Evolutionary conservation across 2,113 vertebrate species (phyloP).

Genomic region (Pelecanoides urinatrix): DNA sequence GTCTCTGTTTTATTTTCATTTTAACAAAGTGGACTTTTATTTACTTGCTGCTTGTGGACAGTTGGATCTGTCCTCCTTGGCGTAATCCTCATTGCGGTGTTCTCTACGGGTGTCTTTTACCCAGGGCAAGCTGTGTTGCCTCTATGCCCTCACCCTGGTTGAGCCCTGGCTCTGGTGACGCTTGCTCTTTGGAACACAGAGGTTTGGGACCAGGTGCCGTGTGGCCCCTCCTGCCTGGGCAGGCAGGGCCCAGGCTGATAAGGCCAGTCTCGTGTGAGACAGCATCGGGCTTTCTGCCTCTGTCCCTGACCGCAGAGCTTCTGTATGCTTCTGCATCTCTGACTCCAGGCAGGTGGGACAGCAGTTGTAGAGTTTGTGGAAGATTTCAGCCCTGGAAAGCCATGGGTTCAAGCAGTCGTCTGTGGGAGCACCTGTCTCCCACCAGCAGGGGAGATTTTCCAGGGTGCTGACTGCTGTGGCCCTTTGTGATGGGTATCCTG

Average conservation of each 20-base stretch:
- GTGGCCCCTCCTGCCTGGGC: not conserved
- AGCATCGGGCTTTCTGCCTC: not conserved
- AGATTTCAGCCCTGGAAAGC: not conserved
- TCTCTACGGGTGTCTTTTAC: not conserved
- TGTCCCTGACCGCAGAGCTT: not conserved
- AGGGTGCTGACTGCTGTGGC: not conserved
- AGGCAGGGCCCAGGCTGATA: not conserved
- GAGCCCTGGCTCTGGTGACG: not conserved
- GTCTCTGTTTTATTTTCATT: not conserved
- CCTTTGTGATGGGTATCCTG: not conserved
- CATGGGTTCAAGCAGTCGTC: not conserved
- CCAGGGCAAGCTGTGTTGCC: not conserved
- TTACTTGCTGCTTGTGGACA: not conserved
- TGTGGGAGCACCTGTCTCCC: not conserved
- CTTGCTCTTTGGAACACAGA: not conserved
- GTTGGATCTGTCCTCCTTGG: not conserved
- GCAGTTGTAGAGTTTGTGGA: not conserved
- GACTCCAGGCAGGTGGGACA: not conserved
- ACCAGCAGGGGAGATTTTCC: not conserved
- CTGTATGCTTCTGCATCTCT: not conserved
- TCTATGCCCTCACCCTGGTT: not conserved
- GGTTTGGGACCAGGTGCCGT: not conserved
- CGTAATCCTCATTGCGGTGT: accelerated
- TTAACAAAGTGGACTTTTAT: not conserved
- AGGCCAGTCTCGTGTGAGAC: not conserved